Percentiles rank a stretch among this genome's conserved stretches.
Evolutionary conservation across 2,888 invertebrate species (phyloP).

Genomic region (Pinctada fucata): DNA sequence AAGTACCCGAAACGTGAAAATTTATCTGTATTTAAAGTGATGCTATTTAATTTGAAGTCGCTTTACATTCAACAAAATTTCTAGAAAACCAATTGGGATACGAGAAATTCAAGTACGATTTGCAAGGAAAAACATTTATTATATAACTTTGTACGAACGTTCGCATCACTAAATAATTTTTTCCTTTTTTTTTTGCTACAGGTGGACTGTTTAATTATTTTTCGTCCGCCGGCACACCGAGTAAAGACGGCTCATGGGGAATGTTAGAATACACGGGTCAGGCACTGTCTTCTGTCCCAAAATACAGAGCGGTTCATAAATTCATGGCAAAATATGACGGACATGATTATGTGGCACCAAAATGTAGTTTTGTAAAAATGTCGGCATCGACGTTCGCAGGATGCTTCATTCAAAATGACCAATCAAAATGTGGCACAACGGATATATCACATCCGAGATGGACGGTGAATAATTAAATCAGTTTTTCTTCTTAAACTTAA

Average conservation of each 20-base stretch:
- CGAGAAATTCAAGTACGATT: too few relatives aligned
- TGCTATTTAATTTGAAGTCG: too few relatives aligned
- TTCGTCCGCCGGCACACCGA: constrained; percentile 49
- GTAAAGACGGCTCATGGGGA: constrained; percentile 66
- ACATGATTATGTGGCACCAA: constrained; percentile 41
- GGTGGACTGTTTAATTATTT: constrained; percentile 66
- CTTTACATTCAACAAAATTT: too few relatives aligned
- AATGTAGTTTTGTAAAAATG: constrained; percentile 48
- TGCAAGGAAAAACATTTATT: too few relatives aligned
- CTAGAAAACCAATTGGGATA: too few relatives aligned
- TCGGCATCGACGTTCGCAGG: constrained; percentile 39
- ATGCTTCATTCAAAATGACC: constrained; percentile 42
- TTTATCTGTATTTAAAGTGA: too few relatives aligned
- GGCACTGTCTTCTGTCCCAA: constrained; percentile 56
- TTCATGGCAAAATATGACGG: constrained; percentile 49
- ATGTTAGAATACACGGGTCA: constrained; percentile 63
- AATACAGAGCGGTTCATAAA: constrained; percentile 58
- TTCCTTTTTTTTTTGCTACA: constrained; percentile 21
- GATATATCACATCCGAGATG: constrained; percentile 37
- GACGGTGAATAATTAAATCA: constrained; percentile 31
- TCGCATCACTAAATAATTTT: too few relatives aligned
- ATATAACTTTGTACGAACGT: too few relatives aligned
- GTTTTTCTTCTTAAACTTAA: too few relatives aligned
- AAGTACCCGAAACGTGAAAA: too few relatives aligned
- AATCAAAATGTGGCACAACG: constrained; percentile 41